Base-by-base conservation (phyloP, 2,113 vertebrate genomes). In the Epinephelus fuscoguttatus region DNA sequence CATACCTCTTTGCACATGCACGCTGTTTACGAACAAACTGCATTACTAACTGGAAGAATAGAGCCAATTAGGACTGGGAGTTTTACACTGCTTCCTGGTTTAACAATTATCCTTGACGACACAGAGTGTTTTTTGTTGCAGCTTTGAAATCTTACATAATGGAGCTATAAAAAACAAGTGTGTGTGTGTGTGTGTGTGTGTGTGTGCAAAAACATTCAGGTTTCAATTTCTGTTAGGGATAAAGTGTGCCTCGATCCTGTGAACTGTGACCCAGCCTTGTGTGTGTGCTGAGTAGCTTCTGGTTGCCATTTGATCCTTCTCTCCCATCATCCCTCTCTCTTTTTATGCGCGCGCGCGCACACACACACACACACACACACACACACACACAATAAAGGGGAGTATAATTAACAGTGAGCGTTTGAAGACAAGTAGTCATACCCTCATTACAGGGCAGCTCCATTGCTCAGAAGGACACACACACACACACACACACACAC, bases 331-430 rank as follows among this genome's bases (percentile, higher is more conserved):
- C 27, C 13, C 21, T 19, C 12, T 63, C 17, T 53, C 37, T 49
- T 73, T 80, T 78, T 12, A 3, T 74, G 25, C 50, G 50, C 25
- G n/a, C n/a, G 72, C 25, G 68, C 33, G 42, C 60, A 45, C 75
- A 66, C 47, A 5, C 27, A 3, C 81, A 37, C 50, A 56, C 27
- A 75, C 66, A 71, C 1, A 40, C 52, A 78, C 50, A 60, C 52
- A 57, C 52, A 13, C 25, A 45, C 11, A 25, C 33, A 76, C 75
- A 73, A 82, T 61, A 78, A 78, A 81, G 13, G 2, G 40, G 70
- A 83, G 74, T 56, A 74, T 88, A 93, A 93, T 91, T 93, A 93
- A 82, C 86, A 86, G 68, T 18, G 23, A 71, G 73, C 37, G 27
- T 84, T 82, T 85, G 84, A 90, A 90, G 88, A 85, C 74, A 75